Percentiles rank a stretch among this genome's conserved stretches.
These are phyloP conservation scores for Drosophila niveifrons DNA, from an alignment of 2,888 invertebrate genomes.

Conservation along the genomic window DNA sequence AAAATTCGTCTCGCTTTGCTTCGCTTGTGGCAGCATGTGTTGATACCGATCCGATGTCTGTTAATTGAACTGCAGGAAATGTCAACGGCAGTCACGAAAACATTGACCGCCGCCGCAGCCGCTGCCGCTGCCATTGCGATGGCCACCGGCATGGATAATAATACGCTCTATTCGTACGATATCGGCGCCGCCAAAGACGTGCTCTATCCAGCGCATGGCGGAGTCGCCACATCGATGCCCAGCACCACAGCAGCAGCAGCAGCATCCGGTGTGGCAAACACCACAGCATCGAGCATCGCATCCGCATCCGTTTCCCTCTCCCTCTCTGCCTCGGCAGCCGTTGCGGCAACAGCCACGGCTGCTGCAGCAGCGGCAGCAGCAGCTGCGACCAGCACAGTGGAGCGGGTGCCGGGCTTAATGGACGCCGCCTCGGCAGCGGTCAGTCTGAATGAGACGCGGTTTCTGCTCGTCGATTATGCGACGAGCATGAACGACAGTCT, in stretches of 20 bases:
- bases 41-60: conserved; percentile 27
- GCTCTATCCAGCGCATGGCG: conserved; percentile 34
- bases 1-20: neutral
- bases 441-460: conserved; percentile 45
- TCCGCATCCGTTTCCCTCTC: conserved; percentile 11
- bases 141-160: conserved; percentile 63
- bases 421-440: conserved; percentile 1
- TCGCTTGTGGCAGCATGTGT: conserved; percentile 15
- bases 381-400: conserved; percentile 14
- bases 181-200: conserved; percentile 50
- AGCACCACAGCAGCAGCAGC: conserved; percentile 2
- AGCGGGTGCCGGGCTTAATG: conserved; percentile 20
- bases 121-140: conserved; percentile 36
- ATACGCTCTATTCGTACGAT: conserved; percentile 48
- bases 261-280: conserved; percentile 11
- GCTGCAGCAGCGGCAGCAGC: neutral
- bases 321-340: conserved; percentile 9
- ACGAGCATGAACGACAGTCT: conserved; percentile 57
- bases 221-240: conserved; percentile 5
- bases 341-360: neutral
- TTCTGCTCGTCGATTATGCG: conserved; percentile 55
- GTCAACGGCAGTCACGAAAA: conserved; percentile 55
- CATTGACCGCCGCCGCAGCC: conserved; percentile 30
- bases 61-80: conserved; percentile 53
- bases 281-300: neutral